Base-by-base conservation (phyloP, 2,888 invertebrate genomes). In the Ochlodes sylvanus region DNA sequence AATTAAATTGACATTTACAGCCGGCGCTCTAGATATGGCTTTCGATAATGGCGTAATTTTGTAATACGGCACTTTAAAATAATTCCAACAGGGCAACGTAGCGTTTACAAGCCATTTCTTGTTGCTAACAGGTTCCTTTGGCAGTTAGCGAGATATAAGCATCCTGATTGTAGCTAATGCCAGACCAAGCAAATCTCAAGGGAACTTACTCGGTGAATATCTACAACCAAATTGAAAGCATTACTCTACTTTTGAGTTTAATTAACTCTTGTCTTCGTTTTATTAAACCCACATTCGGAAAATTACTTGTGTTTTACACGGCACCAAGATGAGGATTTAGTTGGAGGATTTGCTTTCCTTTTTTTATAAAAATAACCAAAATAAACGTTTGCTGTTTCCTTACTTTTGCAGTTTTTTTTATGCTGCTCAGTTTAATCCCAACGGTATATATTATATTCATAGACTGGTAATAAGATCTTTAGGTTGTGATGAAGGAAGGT, bases 1-100 rank as follows among this genome's bases (percentile, higher is more conserved):
- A 65, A 65, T 50, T 57, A 50, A 50, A 58, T 65, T 65, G 64
- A 65, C 64, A 58, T 65, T 65, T 65, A 65, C 50, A 65, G 50
- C 50, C 50, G 64, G 64, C 57, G 64, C 64, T 65, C 64, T 38
- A 65, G 65, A 65, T 65, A 65, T 41, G 41, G 65, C 47, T 65
- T 57, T 19, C 56, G 65, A 65, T 65, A 65, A 57, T 41, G 50
- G 19, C n/a, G 58, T 65, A 65, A 65, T 65, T 65, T 65, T 65
- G 65, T 65, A 65, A 65, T 65, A 65, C 38, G 58, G 38, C 65
- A 58, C 57, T 65, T 65, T 58, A 65, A 65, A 65, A 65, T 65
- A 65, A 65, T 65, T 65, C 58, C 27, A 52, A 65, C 27, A 52
- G 17, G 27, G 52, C 41, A 58, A 50, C 47, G 21, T 50, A 57